These are phyloP conservation scores for Notamacropus eugenii DNA, from an alignment of 2,797 vertebrate genomes.

Conservation along the genomic window DNA sequence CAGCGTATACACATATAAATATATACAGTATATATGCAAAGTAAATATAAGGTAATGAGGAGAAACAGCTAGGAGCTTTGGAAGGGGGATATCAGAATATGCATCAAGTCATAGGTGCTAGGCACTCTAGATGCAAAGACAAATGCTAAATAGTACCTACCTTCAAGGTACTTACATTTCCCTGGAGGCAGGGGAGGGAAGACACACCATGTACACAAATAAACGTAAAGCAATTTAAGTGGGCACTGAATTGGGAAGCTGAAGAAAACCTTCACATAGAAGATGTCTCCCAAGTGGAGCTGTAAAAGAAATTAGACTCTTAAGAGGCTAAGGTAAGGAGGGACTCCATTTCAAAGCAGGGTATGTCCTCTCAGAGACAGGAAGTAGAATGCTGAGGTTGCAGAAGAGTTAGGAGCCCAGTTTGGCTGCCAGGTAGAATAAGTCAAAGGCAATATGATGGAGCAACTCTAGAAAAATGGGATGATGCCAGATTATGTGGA, in stretches of 20 bases:
- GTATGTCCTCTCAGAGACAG: neutral
- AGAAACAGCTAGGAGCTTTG: neutral
- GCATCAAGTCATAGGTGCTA: neutral
- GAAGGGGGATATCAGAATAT: too few species aligned
- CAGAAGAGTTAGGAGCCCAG: neutral
- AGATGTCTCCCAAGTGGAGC: neutral
- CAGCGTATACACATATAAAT: neutral
- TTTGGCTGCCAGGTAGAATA: neutral
- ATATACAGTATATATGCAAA: neutral
- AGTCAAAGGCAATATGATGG: neutral
- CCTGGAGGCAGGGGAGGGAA: too few species aligned
- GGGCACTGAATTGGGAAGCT: neutral
- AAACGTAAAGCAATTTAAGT: neutral
- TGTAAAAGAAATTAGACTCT: neutral
- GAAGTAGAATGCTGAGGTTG: neutral
- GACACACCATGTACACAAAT: neutral
- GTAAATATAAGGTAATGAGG: neutral
- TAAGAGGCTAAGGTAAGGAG: neutral
- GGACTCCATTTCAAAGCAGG: neutral
- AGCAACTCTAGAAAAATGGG: neutral
- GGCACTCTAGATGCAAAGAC: neutral
- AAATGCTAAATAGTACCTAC: neutral
- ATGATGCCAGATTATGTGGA: neutral
- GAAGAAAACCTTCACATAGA: neutral
- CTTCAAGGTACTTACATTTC: neutral